Percentiles rank a stretch among this genome's conserved stretches.
Evolutionary conservation across 2,113 vertebrate genomes (phyloP).

Genomic region (Pluvianellus socialis): DNA sequence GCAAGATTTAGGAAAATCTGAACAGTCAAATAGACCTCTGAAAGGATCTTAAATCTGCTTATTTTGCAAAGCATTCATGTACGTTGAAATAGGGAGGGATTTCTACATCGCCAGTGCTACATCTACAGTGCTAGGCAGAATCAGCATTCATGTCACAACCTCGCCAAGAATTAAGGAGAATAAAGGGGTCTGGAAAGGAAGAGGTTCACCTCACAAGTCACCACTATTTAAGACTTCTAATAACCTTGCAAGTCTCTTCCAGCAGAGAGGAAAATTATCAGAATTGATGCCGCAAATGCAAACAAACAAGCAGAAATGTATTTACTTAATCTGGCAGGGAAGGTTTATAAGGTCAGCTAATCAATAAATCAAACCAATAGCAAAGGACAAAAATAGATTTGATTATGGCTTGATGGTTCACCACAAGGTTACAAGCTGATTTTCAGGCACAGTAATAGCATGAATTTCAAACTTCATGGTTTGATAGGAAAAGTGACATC

Average conservation of each 20-base stretch:
- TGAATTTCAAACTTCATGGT: not conserved
- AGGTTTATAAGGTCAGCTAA: slow-evolving; percentile 20
- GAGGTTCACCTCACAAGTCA: not conserved
- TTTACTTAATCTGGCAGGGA: not conserved
- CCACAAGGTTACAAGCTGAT: slow-evolving; percentile 2
- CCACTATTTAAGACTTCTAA: not conserved
- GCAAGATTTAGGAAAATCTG: not conserved
- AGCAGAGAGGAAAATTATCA: not conserved
- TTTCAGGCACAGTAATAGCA: not conserved
- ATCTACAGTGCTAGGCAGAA: not conserved
- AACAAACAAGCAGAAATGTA: slow-evolving; percentile 3
- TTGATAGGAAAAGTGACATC: not conserved
- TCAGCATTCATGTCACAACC: not conserved
- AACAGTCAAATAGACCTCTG: not conserved
- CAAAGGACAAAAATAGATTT: slow-evolving; percentile 23
- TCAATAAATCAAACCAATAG: slow-evolving; percentile 22
- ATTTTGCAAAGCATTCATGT: not conserved
- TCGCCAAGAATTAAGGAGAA: not conserved
- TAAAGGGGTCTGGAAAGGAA: not conserved
- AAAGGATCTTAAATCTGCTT: not conserved
- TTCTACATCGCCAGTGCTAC: not conserved
- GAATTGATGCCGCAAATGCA: not conserved
- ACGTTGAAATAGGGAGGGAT: not conserved
- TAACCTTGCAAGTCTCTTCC: not conserved
- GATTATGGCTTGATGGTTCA: slow-evolving; percentile 3